Evolutionary conservation across 2,113 vertebrate genomes (phyloP).

Genomic region (Axis porcinus): DNA sequence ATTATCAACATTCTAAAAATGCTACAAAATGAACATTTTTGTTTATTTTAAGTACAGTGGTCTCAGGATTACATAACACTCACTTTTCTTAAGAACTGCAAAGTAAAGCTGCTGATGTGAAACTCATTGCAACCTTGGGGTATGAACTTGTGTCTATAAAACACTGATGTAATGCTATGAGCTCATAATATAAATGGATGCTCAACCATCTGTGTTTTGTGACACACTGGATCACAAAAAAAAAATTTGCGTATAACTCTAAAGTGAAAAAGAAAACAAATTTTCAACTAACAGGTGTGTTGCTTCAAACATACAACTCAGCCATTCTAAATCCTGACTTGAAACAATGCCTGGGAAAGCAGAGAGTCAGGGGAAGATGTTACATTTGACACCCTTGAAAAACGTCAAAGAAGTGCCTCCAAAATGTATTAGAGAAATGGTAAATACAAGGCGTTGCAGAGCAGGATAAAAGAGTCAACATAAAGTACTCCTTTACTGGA

Average conservation of each 20-base stretch:
- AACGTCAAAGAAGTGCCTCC: background rate
- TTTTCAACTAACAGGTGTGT: slow-evolving; percentile 28
- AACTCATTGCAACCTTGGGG: background rate
- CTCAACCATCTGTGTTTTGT: slow-evolving; percentile 21
- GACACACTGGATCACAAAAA: background rate
- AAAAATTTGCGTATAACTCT: background rate
- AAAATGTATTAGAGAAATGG: background rate
- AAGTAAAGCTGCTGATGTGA: slow-evolving; percentile 19
- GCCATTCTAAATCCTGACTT: background rate
- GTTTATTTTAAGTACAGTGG: background rate
- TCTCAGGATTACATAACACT: background rate
- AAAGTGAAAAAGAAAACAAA: slow-evolving; percentile 41
- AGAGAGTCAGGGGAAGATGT: background rate
- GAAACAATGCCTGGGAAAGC: background rate
- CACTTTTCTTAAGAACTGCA: slow-evolving; percentile 15
- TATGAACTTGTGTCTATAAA: slow-evolving; percentile 21
- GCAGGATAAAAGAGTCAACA: background rate
- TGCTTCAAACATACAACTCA: background rate
- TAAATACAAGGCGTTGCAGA: background rate
- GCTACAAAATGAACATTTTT: slow-evolving; percentile 8
- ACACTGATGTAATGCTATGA: slow-evolving; percentile 49
- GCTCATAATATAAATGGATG: slow-evolving; percentile 44
- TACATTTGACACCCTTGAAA: background rate
- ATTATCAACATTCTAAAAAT: slow-evolving; percentile 35
- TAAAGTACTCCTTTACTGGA: background rate